Conservation (phyloP, 2,797 vertebrate species). For the Enteromius thamalakanensis region DNA sequence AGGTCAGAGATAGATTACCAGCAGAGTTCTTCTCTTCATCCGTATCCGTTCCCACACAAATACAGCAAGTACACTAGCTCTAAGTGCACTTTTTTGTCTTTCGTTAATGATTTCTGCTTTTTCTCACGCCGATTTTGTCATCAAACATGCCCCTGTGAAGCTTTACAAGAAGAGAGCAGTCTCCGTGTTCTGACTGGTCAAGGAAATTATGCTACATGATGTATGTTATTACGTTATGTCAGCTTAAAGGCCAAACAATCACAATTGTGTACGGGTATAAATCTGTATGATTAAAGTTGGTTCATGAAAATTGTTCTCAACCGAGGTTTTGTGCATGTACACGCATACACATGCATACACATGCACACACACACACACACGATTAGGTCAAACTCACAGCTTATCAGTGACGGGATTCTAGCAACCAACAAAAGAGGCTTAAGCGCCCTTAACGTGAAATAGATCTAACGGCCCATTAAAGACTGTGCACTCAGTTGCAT, state of each 20-base stretch:
- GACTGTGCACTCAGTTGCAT: slow-evolving; percentile 17
- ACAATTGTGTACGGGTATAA: not conserved
- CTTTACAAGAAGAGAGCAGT: not conserved
- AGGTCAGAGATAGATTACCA: slow-evolving; percentile 65
- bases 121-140: not conserved
- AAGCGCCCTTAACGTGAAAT: slow-evolving; percentile 43
- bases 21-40: slow-evolving; percentile 4
- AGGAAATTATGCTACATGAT: slow-evolving; percentile 24
- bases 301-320: slow-evolving; percentile 6
- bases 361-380: not conserved
- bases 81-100: not conserved
- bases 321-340: not conserved
- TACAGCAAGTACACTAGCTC: not conserved
- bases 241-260: slow-evolving; percentile 26
- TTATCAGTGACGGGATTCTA: slow-evolving; percentile 39
- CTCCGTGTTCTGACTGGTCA: slow-evolving; percentile 11
- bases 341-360: not conserved
- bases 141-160: not conserved
- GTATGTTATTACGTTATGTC: slow-evolving; percentile 27
- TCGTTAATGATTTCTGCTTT: not conserved
- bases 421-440: slow-evolving; percentile 46
- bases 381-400: slow-evolving; percentile 41
- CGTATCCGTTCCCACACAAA: slow-evolving; percentile 33
- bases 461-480: slow-evolving; percentile 42
- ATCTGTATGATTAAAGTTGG: slow-evolving; percentile 16